Base-by-base conservation (phyloP, 1,140 invertebrate species). In the Drosophila oshimai region DNA sequence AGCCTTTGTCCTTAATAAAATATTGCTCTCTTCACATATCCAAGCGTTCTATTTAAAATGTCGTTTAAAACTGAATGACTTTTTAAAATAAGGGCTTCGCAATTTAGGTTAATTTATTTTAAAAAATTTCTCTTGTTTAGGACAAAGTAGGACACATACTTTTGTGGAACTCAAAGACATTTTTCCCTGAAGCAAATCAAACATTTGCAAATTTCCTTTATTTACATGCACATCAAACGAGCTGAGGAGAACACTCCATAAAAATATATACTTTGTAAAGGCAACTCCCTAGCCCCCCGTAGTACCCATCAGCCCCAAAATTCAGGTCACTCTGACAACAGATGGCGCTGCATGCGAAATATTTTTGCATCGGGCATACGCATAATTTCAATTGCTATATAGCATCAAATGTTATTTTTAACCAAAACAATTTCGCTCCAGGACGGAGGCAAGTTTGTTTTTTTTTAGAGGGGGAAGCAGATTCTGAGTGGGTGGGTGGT, bases 381-480 rank as follows among this genome's bases (percentile, higher is more conserved):
- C 74, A 77, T 77, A 72, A 77, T 77, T 77, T 77, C 74, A 77
- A 77, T 76, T 77, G 73, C 54, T 36, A n/a, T n/a, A n/a, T n/a
- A 60, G 28, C 57, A 77, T 41, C 60, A 76, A 71, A 76, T 67
- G 68, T 64, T 77, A 77, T 77, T 77, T 77, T 65, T 71, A 77
- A 65, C 51, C 58, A 71, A 65, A 64, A 71, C 58, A 67, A 71
- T 76, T 76, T 70, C 26, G 50, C 58, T 62, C 22, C 58, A 60
- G 54, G 20, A 20, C 26, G 6, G 15, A 28, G 36, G 54, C 13
- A 7, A 57, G 53, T 37, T 61, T 39, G 50, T 57, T 55, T 18
- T 33, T 7, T 29, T 33, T 22, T 5, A 2, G 57, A 10, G 34
- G n/a, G 34, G 7, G 20, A 18, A 18, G n/a, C 42, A 45, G 5